Base-by-base conservation (phyloP, 2,888 invertebrate species). In the Watsonalla binaria region DNA sequence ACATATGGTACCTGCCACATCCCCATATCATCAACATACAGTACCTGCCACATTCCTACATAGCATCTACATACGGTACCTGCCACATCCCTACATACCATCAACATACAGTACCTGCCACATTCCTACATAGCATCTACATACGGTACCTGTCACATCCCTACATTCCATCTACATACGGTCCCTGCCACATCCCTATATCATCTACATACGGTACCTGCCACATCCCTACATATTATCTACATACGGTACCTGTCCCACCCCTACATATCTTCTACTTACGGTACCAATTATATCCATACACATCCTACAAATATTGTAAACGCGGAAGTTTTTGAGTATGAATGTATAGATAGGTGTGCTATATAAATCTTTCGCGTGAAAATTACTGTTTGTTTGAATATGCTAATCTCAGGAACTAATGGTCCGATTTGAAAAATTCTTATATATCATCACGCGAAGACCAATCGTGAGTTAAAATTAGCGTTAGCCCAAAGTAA, bases 1-100 rank as follows among this genome's bases (percentile, higher is more conserved):
- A 99, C 87, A 93, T 99, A 71, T 94, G 98, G 95, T 96, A 78
- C 74, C 74, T 48, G 35, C 15, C 45, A n/a, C 51, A 37, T 39
- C 48, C 34, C 37, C 45, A n/a, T n/a, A n/a, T n/a, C 54, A 99
- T 99, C 66, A 99, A 99, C 87, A 93, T 99, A 71, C 94, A 98
- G 95, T 96, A 78, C 74, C 74, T 48, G 33, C 15, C 45, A n/a
- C 51, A 37, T 39, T 49, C 34, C 37, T 42, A 47, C 45, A n/a
- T n/a, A n/a, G n/a, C 54, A 99, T 99, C 66, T 99, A 99, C 87
- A 93, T 99, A 71, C 94, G 98, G 95, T 96, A 78, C 74, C 74
- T 47, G 35, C n/a, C 39, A 24, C 51, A 37, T 39, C 48, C 34
- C 37, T 45, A 48, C 45, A 24, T 24, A 4, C 24, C 54, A 99